Percentiles rank a stretch among this genome's conserved stretches.
phyloP scores from a whole-genome alignment of 2,797 vertebrate genomes.

The Parambassis ranga region DNA sequence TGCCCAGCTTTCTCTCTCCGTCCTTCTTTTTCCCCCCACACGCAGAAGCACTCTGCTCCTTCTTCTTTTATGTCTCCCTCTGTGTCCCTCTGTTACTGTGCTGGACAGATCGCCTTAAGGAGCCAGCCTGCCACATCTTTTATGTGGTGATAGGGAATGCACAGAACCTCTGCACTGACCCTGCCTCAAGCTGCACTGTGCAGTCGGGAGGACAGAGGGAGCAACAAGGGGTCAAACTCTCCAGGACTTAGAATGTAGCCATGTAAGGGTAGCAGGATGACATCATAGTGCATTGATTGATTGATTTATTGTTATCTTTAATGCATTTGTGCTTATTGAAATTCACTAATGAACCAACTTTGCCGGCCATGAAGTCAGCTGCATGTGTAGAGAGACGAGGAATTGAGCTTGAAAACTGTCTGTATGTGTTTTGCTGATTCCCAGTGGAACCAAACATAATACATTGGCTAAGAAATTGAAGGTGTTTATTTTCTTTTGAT shows the following conservation, averaged over 20 bases:
- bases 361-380: background rate
- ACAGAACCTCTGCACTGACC: slow-evolving; percentile 32
- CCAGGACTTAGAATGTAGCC: slow-evolving; percentile 7
- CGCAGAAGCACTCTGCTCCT: background rate
- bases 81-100: slow-evolving; percentile 13
- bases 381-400: background rate
- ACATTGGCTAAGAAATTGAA: too few species aligned
- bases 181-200: slow-evolving; percentile 20
- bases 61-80: background rate
- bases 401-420: background rate
- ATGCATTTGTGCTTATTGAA: background rate
- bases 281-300: slow-evolving; percentile 12
- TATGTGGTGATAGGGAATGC: background rate
- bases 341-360: background rate
- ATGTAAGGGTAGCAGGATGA: slow-evolving; percentile 11
- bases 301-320: too few species aligned
- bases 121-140: slow-evolving; percentile 17
- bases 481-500: too few species aligned
- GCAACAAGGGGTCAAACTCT: slow-evolving; percentile 46
- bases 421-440: too few species aligned
- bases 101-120: slow-evolving; percentile 38
- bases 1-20: background rate
- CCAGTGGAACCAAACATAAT: too few species aligned
- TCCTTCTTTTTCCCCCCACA: slow-evolving; percentile 13
- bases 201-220: slow-evolving; percentile 36